Evolutionary conservation across 2,797 vertebrate species (phyloP), one percentile per base, ranked within the genome.

Genomic region (Pipistrellus kuhlii): DNA sequence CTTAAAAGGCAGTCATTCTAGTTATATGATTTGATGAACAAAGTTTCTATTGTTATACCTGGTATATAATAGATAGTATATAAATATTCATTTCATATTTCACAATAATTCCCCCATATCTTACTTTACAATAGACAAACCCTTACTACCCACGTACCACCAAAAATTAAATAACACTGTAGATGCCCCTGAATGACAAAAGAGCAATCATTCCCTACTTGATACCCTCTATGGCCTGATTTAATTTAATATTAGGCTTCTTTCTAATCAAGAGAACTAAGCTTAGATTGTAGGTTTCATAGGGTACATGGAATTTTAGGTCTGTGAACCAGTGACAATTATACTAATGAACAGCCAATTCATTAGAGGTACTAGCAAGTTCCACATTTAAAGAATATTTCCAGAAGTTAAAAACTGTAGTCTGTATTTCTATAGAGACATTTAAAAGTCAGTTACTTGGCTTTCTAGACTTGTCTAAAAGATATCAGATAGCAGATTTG

Each of bases 251-350:
- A 73, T 8, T 15, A 20, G 8, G 75, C 25, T 57, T 75, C 9
- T 88, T 93, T 92, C 93, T 86, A 94, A 59, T 57, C 23, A 92
- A 73, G 46, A 30, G 9, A 76, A 94, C 15, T 35, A 82, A 94
- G 85, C 0, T 62, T 73, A 95, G 48, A 88, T 13, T 91, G 25
- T 38, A 90, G 44, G 13, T 83, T 96, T 92, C 85, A 86, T 17
- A 92, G 64, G 20, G 30, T 41, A 88, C 13, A 66, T 57, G 18
- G n/a, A 85, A 59, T 46, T 86, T 80, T 78, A 85, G 32, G 30
- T 75, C 57, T 83, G 20, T 10, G 38, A 64, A 88, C 7, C 7
- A 46, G 32, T 93, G 35, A 94, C 38, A 48, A 48, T 51, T n/a
- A 75, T 51, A 53, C 18, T 51, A 76, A 77, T 32, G 12, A 95